phyloP scores from a whole-genome alignment of 2,797 vertebrate species.

The Melanotaenia parkinsoni region DNA sequence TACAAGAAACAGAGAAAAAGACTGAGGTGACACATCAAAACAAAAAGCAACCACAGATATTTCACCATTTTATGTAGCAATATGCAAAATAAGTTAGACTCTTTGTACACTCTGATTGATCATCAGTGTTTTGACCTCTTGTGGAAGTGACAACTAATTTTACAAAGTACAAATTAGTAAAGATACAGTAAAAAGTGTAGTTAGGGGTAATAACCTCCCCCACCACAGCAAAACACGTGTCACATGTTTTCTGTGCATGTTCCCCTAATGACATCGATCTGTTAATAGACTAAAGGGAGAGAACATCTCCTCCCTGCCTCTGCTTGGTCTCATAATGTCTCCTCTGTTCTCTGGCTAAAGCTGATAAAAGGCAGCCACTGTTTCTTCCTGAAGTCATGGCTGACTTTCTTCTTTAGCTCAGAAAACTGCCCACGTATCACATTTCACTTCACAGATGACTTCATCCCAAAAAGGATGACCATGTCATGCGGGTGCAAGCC shows the following conservation, averaged over 20 bases:
- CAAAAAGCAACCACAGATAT: neutral
- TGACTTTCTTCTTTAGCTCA: constrained; percentile 55
- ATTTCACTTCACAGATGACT: constrained; percentile 23
- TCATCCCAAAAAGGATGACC: constrained; percentile 1
- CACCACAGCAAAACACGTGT: neutral
- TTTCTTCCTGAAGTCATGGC: constrained; percentile 45
- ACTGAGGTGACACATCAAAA: neutral
- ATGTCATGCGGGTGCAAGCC: neutral
- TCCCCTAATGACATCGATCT: constrained; percentile 42
- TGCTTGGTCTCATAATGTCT: constrained; percentile 59
- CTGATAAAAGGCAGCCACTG: constrained; percentile 65
- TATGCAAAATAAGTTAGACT: neutral
- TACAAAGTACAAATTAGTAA: neutral
- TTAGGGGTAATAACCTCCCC: neutral
- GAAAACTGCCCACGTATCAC: constrained; percentile 25
- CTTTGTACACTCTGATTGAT: neutral
- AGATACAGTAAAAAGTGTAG: neutral
- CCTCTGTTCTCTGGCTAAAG: constrained; percentile 64
- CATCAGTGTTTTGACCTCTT: no score
- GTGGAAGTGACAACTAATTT: neutral
- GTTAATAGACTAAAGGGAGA: constrained; percentile 60
- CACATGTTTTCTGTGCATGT: constrained; percentile 21
- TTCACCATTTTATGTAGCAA: neutral
- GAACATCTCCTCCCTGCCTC: constrained; percentile 37
- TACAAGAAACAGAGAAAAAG: constrained; percentile 39